A percentile compares a stretch with the other conserved stretches of the same genome.
Conservation (phyloP, 1,140 invertebrate genomes). For the Harlomillsia oculata region DNA sequence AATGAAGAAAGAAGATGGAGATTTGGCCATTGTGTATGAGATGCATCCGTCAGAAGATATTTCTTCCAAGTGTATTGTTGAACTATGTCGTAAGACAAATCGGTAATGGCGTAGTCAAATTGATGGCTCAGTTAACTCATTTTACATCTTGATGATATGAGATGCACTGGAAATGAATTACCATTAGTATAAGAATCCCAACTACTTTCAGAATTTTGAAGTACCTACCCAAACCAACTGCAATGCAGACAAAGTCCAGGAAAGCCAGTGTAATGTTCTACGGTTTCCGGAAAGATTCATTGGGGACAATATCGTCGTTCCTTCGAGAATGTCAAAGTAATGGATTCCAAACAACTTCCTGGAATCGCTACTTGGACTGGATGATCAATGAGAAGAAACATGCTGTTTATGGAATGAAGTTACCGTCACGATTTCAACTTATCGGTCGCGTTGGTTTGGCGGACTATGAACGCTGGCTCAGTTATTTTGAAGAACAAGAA, state of each 20-base stretch:
- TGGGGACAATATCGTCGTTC: conserved; percentile 26
- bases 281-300: conserved; percentile 32
- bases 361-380: conserved; percentile 34
- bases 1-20: conserved; percentile 33
- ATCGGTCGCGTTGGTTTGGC: conserved; percentile 37
- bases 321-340: conserved; percentile 20
- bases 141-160: too few relatives aligned
- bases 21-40: conserved; percentile 38
- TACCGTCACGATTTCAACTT: conserved; percentile 38
- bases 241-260: conserved; percentile 32
- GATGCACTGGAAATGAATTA: too few relatives aligned
- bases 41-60: conserved; percentile 32
- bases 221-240: conserved; percentile 36
- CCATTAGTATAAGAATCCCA: background rate
- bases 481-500: conserved; percentile 30
- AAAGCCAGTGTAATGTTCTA: conserved; percentile 38
- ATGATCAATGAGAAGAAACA: conserved; percentile 34
- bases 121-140: too few relatives aligned
- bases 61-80: conserved; percentile 36
- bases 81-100: conserved; percentile 35
- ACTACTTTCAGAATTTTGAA: conserved; percentile 8
- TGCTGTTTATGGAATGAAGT: conserved; percentile 37
- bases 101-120: conserved; percentile 1
- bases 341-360: conserved; percentile 15
- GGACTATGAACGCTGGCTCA: conserved; percentile 37